A percentile compares a stretch with the other conserved stretches of the same genome.
These are phyloP conservation scores for Stenolophus ochropezus DNA, from an alignment of 2,888 invertebrate genomes.

Conservation along the genomic window DNA sequence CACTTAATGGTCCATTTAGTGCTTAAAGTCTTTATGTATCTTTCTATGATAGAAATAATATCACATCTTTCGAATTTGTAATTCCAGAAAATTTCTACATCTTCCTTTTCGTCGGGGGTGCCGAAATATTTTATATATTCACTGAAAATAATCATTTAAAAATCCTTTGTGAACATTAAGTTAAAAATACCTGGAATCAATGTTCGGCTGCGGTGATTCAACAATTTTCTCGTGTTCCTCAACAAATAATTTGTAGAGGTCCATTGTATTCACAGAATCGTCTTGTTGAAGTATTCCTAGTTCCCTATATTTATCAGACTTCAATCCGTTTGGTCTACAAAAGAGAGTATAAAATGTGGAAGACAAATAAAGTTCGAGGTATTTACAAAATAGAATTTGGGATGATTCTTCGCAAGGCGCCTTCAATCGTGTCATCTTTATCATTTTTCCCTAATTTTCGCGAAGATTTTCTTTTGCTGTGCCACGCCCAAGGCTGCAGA, in stretches of 20 bases:
- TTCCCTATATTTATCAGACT: slow-evolving; percentile 65
- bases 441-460: slow-evolving; percentile 75
- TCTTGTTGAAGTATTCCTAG: slow-evolving; percentile 69
- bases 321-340: slow-evolving; percentile 57
- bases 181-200: not conserved
- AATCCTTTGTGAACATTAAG: not conserved
- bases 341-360: not conserved
- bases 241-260: slow-evolving; percentile 78
- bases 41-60: slow-evolving; percentile 78
- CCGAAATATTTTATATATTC: slow-evolving; percentile 77
- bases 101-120: slow-evolving; percentile 78
- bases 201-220: slow-evolving; percentile 49
- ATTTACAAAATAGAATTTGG: slow-evolving; percentile 76
- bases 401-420: slow-evolving; percentile 80
- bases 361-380: too few relatives aligned
- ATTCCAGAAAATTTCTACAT: slow-evolving; percentile 79
- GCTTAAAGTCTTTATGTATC: slow-evolving; percentile 77
- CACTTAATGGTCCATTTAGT: slow-evolving; percentile 80
- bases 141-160: slow-evolving; percentile 41
- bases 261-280: slow-evolving; percentile 79
- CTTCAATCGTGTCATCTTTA: slow-evolving; percentile 80
- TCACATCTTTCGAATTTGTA: slow-evolving; percentile 77
- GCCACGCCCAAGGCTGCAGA: slow-evolving; percentile 87
- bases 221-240: slow-evolving; percentile 71
- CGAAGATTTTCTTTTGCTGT: slow-evolving; percentile 77